Conservation (phyloP, 2,888 invertebrate species). For the Disparrhopalites patrizii region DNA sequence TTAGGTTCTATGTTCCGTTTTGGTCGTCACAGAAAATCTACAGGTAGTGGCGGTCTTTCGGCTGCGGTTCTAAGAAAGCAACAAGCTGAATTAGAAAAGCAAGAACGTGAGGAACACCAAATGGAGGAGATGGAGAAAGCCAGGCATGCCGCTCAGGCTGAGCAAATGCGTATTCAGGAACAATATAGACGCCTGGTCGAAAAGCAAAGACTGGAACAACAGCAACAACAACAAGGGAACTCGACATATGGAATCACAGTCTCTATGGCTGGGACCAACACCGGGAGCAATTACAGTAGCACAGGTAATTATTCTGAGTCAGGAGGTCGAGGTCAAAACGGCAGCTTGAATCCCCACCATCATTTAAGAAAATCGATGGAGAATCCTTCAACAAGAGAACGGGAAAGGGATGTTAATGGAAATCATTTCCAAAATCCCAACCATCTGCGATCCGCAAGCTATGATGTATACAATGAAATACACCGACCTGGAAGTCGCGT, state of each 20-base stretch:
- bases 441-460: slow-evolving; percentile 49
- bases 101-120: slow-evolving; percentile 33
- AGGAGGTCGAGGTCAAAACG: neutral
- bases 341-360: slow-evolving; percentile 55
- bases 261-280: slow-evolving; percentile 21
- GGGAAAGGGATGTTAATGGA: slow-evolving; percentile 50
- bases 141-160: slow-evolving; percentile 55
- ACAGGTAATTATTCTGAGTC: neutral
- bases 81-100: slow-evolving; percentile 37
- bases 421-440: slow-evolving; percentile 34
- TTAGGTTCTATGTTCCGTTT: slow-evolving; percentile 73
- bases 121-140: slow-evolving; percentile 51
- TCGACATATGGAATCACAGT: slow-evolving; percentile 30
- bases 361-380: slow-evolving; percentile 59
- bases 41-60: slow-evolving; percentile 34
- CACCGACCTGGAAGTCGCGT: slow-evolving; percentile 58
- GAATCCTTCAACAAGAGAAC: slow-evolving; percentile 59
- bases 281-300: slow-evolving; percentile 3
- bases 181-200: slow-evolving; percentile 53
- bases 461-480: slow-evolving; percentile 54
- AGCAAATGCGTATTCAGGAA: slow-evolving; percentile 53
- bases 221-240: slow-evolving; percentile 27
- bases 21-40: slow-evolving; percentile 61
- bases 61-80: slow-evolving; percentile 37
- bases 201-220: slow-evolving; percentile 48